Evolutionary conservation across 2,888 invertebrate genomes (phyloP).

Genomic region (Tridacna crocea): DNA sequence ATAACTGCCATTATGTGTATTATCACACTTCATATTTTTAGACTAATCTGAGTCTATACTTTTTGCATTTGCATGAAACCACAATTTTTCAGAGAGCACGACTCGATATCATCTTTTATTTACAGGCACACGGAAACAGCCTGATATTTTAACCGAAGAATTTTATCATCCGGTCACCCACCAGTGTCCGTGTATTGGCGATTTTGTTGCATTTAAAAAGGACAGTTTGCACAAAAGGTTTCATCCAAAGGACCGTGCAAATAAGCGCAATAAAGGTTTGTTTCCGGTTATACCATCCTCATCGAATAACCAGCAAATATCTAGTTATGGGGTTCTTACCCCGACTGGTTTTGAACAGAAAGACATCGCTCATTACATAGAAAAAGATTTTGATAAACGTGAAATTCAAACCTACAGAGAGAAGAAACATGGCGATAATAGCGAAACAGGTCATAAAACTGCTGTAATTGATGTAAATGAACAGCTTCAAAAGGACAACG

Average conservation of each 20-base stretch:
- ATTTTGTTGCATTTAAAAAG: constrained; percentile 35
- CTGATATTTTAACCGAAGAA: constrained; percentile 35
- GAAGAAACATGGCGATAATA: constrained; percentile 20
- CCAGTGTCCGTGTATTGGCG: constrained; percentile 49
- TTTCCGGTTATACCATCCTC: not conserved
- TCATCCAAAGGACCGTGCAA: constrained; percentile 28
- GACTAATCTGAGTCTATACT: too few species aligned
- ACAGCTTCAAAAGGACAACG: not conserved
- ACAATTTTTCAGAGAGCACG: not conserved
- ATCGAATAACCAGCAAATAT: not conserved
- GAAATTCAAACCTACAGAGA: constrained; percentile 41
- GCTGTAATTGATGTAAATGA: constrained; percentile 2
- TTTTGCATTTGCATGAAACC: not conserved
- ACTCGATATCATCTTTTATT: too few species aligned
- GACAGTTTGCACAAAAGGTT: constrained; percentile 46
- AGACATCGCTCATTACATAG: constrained; percentile 17
- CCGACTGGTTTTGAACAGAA: constrained; percentile 35
- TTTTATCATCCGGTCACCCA: constrained; percentile 36
- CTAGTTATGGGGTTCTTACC: constrained; percentile 29
- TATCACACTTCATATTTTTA: too few species aligned
- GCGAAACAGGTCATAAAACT: not conserved
- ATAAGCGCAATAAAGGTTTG: not conserved
- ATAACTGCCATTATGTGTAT: too few species aligned
- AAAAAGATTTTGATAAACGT: constrained; percentile 24
- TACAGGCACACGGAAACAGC: constrained; percentile 43